Evolutionary conservation across 2,888 invertebrate genomes (phyloP).

Genomic region (Candidula unifasciata): DNA sequence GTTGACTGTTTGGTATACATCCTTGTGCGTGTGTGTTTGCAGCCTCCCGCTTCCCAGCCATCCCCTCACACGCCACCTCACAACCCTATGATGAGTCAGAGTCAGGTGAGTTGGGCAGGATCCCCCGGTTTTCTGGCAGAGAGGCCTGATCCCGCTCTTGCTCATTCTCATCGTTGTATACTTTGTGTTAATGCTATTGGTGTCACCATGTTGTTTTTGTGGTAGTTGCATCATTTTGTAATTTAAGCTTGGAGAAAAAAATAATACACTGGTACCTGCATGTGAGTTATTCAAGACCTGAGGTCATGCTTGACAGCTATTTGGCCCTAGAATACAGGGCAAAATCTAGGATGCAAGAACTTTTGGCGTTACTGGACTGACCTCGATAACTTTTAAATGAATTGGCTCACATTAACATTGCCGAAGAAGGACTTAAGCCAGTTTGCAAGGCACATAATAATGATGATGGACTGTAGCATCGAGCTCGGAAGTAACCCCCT

Average conservation of each 20-base stretch:
- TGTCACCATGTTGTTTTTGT: background rate
- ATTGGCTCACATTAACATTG: too few species aligned
- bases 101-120: slow-evolving; percentile 81
- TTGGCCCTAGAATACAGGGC: too few species aligned
- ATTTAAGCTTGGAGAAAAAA: background rate
- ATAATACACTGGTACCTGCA: too few species aligned
- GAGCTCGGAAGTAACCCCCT: too few species aligned
- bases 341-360: too few species aligned
- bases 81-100: slow-evolving; percentile 87
- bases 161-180: slow-evolving; percentile 1
- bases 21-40: slow-evolving; percentile 51
- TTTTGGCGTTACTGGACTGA: too few species aligned
- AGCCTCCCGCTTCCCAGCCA: slow-evolving; percentile 90
- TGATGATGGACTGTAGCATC: too few species aligned
- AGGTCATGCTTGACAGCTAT: too few species aligned
- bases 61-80: slow-evolving; percentile 89
- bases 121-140: background rate
- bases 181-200: background rate
- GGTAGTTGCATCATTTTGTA: background rate
- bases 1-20: slow-evolving; percentile 41
- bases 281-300: too few species aligned
- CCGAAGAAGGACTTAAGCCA: too few species aligned
- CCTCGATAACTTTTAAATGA: too few species aligned
- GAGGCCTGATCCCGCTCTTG: slow-evolving; percentile 30
- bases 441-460: too few species aligned